A percentile compares a stretch with the other conserved stretches of the same genome.
These are phyloP conservation scores for Phytoseiulus persimilis DNA, from an alignment of 2,888 invertebrate genomes.

Conservation along the genomic window DNA sequence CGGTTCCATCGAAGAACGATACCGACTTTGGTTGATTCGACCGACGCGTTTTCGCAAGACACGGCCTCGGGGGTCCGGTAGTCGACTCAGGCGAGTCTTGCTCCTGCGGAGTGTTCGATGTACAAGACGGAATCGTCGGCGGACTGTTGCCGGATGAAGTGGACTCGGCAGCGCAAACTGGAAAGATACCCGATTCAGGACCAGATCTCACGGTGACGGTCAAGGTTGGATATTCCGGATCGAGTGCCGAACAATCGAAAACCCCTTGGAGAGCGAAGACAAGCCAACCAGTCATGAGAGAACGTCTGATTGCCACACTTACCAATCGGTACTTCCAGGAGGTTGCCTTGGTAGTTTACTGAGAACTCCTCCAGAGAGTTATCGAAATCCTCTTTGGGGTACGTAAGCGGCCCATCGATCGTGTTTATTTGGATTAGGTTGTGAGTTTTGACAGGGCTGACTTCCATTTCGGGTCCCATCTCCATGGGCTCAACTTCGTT, in stretches of 20 bases:
- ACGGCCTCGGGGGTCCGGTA: conserved; percentile 22
- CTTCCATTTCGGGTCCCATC: not conserved
- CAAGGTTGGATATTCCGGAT: too few species aligned
- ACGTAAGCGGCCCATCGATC: not conserved
- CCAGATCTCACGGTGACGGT: too few species aligned
- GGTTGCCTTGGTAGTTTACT: conserved; percentile 12
- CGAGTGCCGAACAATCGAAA: too few species aligned
- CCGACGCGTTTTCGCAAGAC: conserved; percentile 5
- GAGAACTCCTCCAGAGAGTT: not conserved
- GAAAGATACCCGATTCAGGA: not conserved
- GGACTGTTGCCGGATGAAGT: conserved; percentile 21
- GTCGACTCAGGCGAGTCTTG: conserved; percentile 36
- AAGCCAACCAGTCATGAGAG: too few species aligned
- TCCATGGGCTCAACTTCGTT: not conserved
- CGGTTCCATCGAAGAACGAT: conserved; percentile 36
- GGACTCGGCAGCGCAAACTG: conserved; percentile 37
- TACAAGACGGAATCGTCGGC: not conserved
- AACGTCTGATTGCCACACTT: too few species aligned
- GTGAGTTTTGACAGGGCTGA: not conserved
- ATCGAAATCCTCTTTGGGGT: not conserved
- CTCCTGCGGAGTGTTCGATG: not conserved
- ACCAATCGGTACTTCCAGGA: conserved; percentile 28
- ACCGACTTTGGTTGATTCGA: conserved; percentile 22
- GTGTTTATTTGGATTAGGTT: not conserved
- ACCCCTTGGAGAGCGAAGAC: too few species aligned